Evolutionary conservation across 2,888 invertebrate species (phyloP).

Genomic region (Alentia gelatinosa): DNA sequence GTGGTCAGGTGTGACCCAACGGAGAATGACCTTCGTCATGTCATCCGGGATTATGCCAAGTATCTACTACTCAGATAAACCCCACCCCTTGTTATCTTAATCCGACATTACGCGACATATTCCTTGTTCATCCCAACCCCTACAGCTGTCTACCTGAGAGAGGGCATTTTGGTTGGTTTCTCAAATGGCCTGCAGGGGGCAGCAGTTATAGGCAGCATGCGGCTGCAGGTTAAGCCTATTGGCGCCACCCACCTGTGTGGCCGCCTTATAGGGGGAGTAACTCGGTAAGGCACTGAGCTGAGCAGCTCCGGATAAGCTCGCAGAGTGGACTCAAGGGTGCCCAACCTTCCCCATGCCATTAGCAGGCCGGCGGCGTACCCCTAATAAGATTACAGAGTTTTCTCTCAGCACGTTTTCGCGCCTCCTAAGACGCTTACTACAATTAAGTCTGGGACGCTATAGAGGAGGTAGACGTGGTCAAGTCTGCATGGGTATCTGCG

Average conservation of each 20-base stretch:
- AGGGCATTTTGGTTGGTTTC: no score
- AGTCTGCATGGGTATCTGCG: background rate
- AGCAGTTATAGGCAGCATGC: no score
- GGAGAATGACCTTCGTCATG: no score
- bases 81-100: no score
- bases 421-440: slow-evolving; percentile 20
- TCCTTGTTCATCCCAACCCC: no score
- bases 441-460: background rate
- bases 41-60: no score
- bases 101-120: no score
- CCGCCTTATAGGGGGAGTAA: background rate
- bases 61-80: no score
- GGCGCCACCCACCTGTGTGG: background rate
- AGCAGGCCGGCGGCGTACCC: background rate
- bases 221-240: slow-evolving; percentile 13
- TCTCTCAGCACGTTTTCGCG: slow-evolving; percentile 18
- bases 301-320: background rate
- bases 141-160: no score
- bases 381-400: slow-evolving; percentile 11
- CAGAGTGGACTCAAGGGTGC: background rate
- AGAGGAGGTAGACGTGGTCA: background rate
- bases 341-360: background rate
- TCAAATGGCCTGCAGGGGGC: no score
- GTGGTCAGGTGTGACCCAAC: no score
- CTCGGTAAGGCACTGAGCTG: background rate